These are phyloP conservation scores for Lordiphosa collinella DNA, from an alignment of 1,140 invertebrate species.

Conservation along the genomic window DNA sequence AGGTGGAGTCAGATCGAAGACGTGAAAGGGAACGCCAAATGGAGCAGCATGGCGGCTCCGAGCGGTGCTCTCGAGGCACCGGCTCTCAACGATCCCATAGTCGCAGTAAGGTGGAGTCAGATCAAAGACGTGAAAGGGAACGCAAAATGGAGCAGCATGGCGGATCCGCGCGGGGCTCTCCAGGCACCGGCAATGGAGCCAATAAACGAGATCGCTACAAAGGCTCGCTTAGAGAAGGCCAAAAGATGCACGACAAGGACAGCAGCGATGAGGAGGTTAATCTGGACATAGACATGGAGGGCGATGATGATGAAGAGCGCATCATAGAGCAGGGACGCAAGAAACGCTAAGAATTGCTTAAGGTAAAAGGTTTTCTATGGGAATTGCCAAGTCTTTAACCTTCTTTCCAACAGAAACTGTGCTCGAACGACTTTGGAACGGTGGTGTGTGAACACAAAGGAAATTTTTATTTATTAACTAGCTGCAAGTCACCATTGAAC, in stretches of 20 bases:
- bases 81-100: slow-evolving; percentile 71
- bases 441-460: too few relatives aligned
- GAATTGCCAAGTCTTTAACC: too few relatives aligned
- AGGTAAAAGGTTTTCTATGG: slow-evolving; percentile 81
- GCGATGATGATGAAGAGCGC: slow-evolving; percentile 96
- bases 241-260: slow-evolving; percentile 83
- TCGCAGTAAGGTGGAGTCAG: slow-evolving; percentile 76
- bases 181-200: slow-evolving; percentile 58
- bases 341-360: slow-evolving; percentile 92
- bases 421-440: too few relatives aligned
- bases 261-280: slow-evolving; percentile 84
- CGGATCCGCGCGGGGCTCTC: slow-evolving; percentile 63
- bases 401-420: slow-evolving; percentile 42
- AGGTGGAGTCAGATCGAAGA: too few relatives aligned
- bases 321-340: slow-evolving; percentile 95
- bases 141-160: slow-evolving; percentile 56
- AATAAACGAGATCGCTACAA: slow-evolving; percentile 77
- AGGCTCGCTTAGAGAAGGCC: slow-evolving; percentile 91
- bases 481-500: too few relatives aligned
- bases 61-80: too few relatives aligned
- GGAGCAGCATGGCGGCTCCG: too few relatives aligned
- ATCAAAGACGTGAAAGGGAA: slow-evolving; percentile 57
- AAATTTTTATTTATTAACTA: too few relatives aligned
- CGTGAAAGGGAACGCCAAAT: too few relatives aligned
- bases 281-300: slow-evolving; percentile 88